Conservation (phyloP, 2,797 vertebrate genomes). For the Triplophysa yarkandensis region DNA sequence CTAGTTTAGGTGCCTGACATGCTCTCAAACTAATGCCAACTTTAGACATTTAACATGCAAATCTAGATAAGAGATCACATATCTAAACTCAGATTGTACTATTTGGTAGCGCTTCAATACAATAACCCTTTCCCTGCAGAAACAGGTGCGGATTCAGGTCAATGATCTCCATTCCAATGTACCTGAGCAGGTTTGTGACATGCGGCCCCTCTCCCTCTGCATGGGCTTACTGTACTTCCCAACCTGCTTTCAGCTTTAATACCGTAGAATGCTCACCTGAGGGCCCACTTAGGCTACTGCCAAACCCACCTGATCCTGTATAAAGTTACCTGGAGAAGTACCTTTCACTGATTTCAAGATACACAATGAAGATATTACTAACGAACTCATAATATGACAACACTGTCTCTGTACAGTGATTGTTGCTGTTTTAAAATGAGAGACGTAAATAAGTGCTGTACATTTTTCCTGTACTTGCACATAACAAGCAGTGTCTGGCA, state of each 20-base stretch:
- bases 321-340: no score
- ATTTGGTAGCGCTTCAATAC: slow-evolving; percentile 41
- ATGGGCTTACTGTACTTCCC: slow-evolving; percentile 66
- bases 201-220: slow-evolving; percentile 51
- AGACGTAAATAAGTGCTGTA: neutral
- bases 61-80: neutral
- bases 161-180: slow-evolving; percentile 62
- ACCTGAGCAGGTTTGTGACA: slow-evolving; percentile 75
- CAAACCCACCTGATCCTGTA: slow-evolving; percentile 26
- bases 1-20: neutral
- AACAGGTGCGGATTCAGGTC: slow-evolving; percentile 81
- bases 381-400: neutral
- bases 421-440: neutral
- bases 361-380: slow-evolving; percentile 23
- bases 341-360: neutral
- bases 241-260: slow-evolving; percentile 47
- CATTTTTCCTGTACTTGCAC: neutral
- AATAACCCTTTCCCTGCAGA: slow-evolving; percentile 72
- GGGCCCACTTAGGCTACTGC: slow-evolving; percentile 15
- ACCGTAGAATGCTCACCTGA: slow-evolving; percentile 35
- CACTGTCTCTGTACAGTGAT: slow-evolving; percentile 2
- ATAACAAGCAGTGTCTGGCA: neutral
- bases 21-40: neutral
- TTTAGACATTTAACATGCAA: neutral
- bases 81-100: slow-evolving; percentile 4